Percentiles rank a stretch among this genome's conserved stretches.
These are phyloP conservation scores for Microplitis demolitor DNA, from an alignment of 1,140 invertebrate genomes.

Conservation along the genomic window DNA sequence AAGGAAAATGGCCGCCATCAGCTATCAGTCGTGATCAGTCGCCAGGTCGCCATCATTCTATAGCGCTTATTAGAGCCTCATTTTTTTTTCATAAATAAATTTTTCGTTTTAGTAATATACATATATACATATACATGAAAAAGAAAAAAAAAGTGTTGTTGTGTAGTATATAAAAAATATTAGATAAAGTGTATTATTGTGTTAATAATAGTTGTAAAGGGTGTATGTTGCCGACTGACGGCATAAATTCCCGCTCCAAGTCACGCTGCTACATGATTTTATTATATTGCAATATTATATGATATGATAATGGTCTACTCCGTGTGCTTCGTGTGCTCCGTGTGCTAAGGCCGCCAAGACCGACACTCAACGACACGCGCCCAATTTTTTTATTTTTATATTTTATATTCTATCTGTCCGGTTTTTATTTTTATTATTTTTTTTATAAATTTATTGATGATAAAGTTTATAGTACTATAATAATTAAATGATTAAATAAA, in stretches of 20 bases:
- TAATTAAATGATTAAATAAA: too few relatives aligned
- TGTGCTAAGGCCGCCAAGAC: background rate
- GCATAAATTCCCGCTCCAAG: constrained; percentile 25
- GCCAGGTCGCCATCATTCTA: constrained; percentile 24
- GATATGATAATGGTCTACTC: background rate
- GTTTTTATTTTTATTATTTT: background rate
- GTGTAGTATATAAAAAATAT: background rate
- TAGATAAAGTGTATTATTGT: constrained; percentile 22
- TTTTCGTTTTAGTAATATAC: constrained; percentile 10
- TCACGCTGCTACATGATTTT: background rate
- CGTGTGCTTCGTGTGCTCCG: background rate
- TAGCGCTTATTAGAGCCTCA: constrained; percentile 18
- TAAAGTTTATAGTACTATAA: background rate
- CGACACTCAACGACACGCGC: constrained; percentile 1
- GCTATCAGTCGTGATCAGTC: too few relatives aligned
- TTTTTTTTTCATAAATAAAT: constrained; percentile 33
- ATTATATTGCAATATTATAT: too few relatives aligned
- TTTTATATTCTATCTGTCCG: background rate
- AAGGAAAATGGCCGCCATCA: constrained; percentile 37
- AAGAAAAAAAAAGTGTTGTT: too few relatives aligned
- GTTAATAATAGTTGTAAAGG: constrained; percentile 19
- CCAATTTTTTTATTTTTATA: background rate
- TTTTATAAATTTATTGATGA: background rate
- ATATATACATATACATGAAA: constrained; percentile 28
- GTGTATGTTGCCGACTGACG: constrained; percentile 27